Evolutionary conservation across 2,797 vertebrate species (phyloP).

Genomic region (Phalanger gymnotis): DNA sequence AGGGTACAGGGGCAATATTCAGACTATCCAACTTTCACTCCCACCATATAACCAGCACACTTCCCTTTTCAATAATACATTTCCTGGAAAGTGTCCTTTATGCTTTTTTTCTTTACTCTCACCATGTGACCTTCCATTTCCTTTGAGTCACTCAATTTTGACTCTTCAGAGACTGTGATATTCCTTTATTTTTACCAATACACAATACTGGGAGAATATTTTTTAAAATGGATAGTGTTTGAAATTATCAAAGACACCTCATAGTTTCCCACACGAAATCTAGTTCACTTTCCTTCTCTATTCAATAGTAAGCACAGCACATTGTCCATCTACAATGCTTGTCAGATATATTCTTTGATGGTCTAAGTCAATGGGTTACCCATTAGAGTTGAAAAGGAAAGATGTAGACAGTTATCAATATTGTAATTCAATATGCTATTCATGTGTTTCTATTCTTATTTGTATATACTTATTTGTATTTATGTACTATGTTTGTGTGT

Average conservation of each 20-base stretch:
- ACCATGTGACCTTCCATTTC: not conserved
- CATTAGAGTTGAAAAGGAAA: not conserved
- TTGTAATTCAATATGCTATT: not conserved
- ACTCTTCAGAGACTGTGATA: not conserved
- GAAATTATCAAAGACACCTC: not conserved
- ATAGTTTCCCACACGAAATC: not conserved
- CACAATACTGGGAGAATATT: not conserved
- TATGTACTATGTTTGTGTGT: too few species aligned
- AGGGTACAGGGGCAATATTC: not conserved
- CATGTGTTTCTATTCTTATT: not conserved
- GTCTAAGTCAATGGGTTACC: not conserved
- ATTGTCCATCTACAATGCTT: not conserved
- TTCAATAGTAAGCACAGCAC: not conserved
- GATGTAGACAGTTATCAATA: not conserved
- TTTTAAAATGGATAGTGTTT: not conserved
- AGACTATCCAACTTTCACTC: not conserved
- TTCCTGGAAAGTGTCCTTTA: not conserved
- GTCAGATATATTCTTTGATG: not conserved
- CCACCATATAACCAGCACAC: not conserved
- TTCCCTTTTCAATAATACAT: not conserved
- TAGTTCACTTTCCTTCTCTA: not conserved
- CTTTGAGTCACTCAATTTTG: not conserved
- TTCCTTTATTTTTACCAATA: not conserved
- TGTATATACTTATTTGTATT: not conserved
- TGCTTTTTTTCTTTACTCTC: not conserved